Conservation (phyloP, 1,140 invertebrate genomes). For the Drosophila mojavensis region DNA sequence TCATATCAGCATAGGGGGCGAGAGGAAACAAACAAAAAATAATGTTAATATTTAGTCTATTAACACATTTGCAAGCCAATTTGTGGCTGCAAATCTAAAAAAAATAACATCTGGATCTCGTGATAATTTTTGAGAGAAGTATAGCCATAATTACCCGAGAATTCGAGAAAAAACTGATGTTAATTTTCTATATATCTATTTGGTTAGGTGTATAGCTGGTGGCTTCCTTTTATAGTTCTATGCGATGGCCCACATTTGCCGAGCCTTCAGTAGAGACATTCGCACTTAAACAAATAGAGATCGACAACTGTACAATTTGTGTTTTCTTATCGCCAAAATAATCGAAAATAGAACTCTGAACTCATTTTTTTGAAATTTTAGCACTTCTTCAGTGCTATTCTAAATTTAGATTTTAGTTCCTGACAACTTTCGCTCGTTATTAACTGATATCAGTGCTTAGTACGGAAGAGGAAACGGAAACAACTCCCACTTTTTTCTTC, state of each 20-base stretch:
- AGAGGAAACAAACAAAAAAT: background rate
- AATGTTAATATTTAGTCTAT: conserved; percentile 3
- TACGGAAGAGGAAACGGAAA: conserved; percentile 46
- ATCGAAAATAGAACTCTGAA: background rate
- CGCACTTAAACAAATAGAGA: conserved; percentile 17
- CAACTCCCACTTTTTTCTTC: background rate
- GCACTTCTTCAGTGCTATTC: background rate
- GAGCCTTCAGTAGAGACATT: background rate
- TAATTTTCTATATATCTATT: background rate
- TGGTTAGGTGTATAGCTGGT: background rate
- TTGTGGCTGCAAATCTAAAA: background rate
- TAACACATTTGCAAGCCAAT: conserved; percentile 20
- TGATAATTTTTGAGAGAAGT: background rate
- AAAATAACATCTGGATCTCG: background rate
- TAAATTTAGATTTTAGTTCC: conserved; percentile 3
- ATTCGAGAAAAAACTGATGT: background rate
- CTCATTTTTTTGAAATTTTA: background rate
- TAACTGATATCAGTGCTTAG: background rate
- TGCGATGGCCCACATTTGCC: background rate
- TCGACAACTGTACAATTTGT: conserved; percentile 25
- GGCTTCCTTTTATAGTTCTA: background rate
- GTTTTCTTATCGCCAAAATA: conserved; percentile 1
- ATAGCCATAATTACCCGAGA: background rate
- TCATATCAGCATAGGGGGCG: too few species aligned
- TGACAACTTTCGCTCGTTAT: background rate